A percentile compares a stretch with the other conserved stretches of the same genome.
phyloP scores from a whole-genome alignment of 2,797 vertebrate species.

The Sebastes iracundus region DNA sequence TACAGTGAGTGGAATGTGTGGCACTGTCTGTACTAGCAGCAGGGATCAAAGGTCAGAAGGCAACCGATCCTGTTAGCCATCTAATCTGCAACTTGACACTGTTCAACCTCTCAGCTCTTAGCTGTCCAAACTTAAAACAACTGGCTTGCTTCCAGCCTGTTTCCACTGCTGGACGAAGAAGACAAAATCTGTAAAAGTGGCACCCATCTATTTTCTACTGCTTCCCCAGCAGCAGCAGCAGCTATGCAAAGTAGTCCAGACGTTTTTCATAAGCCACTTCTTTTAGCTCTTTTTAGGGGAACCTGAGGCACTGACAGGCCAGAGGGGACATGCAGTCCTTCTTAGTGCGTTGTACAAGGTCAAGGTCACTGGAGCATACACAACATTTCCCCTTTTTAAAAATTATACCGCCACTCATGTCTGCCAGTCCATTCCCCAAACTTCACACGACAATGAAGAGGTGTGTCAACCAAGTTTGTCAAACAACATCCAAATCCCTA shows the following conservation, averaged over 20 bases:
- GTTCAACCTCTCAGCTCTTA: neutral
- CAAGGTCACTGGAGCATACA: no score
- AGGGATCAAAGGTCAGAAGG: constrained; percentile 11
- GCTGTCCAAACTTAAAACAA: constrained; percentile 36
- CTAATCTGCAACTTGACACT: constrained; percentile 28
- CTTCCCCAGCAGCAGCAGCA: neutral
- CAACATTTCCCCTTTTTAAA: no score
- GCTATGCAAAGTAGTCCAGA: neutral
- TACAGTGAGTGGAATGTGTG: neutral
- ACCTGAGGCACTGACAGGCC: no score
- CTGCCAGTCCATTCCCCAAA: no score
- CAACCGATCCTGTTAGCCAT: neutral
- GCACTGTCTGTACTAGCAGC: neutral
- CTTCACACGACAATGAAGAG: no score
- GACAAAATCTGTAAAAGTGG: no score
- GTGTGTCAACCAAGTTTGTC: no score
- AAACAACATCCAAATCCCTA: rapidly evolving
- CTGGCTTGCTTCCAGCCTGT: neutral
- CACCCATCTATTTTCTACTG: neutral
- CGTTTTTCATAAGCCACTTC: neutral
- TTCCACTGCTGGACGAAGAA: neutral
- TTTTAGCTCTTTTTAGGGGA: neutral
- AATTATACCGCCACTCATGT: no score
- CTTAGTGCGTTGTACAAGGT: no score
- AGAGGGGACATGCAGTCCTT: neutral